A percentile compares a stretch with the other conserved stretches of the same genome.
Evolutionary conservation across 2,797 vertebrate genomes (phyloP).

Genomic region (Ibycter americanus): DNA sequence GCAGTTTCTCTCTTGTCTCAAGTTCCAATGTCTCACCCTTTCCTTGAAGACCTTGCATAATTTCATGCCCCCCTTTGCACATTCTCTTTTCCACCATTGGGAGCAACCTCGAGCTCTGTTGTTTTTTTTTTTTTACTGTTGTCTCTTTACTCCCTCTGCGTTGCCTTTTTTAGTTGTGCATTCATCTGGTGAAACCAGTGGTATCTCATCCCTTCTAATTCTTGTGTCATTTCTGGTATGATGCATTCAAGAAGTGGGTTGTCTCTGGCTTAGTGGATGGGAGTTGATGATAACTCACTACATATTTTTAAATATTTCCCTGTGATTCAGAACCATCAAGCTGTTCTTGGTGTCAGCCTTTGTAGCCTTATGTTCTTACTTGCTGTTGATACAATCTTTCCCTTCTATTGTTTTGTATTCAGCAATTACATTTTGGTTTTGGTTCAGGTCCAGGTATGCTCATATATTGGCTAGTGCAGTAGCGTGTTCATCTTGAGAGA

Average conservation of each 20-base stretch:
- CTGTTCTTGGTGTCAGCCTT: not conserved
- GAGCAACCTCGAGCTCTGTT: not conserved
- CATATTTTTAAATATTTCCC: conserved; percentile 11
- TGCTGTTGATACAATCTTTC: not conserved
- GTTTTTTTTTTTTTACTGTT: not conserved
- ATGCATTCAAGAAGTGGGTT: not conserved
- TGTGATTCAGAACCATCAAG: not conserved
- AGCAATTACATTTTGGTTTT: not conserved
- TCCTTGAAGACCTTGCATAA: not conserved
- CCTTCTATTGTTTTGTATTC: not conserved
- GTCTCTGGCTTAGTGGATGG: not conserved
- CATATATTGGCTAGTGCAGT: not conserved
- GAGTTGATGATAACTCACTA: not conserved
- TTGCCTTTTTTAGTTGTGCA: not conserved
- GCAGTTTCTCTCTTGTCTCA: not conserved
- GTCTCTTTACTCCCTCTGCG: not conserved
- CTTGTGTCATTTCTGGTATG: not conserved
- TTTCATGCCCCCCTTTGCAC: not conserved
- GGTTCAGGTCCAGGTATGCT: not conserved
- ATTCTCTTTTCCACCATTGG: not conserved
- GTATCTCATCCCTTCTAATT: not conserved
- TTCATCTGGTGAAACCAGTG: not conserved
- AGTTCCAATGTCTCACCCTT: not conserved
- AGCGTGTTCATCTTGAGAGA: not conserved
- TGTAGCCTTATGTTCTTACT: not conserved